A percentile compares a stretch with the other conserved stretches of the same genome.
Evolutionary conservation across 35 echinoderm and acorn worm genomes (phyloP).

Genomic region (Heliocidaris erythrogramma): DNA sequence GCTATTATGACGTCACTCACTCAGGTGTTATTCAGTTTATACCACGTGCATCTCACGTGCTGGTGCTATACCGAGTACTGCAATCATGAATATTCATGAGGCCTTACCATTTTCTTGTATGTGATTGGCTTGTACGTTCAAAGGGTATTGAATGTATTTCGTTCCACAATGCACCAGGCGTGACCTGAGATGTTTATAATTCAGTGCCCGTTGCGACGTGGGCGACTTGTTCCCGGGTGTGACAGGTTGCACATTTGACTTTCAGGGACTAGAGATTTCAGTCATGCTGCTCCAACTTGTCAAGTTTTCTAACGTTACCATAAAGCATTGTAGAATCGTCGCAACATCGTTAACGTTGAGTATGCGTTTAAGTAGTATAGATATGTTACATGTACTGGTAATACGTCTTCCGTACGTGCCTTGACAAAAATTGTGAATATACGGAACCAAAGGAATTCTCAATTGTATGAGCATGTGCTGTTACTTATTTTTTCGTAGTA

Average conservation of each 20-base stretch:
- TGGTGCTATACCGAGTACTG: slow-evolving; percentile 45
- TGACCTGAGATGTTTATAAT: background rate
- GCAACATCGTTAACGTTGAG: background rate
- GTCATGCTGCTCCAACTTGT: background rate
- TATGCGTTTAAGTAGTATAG: background rate
- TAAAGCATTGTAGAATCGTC: background rate
- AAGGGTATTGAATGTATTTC: background rate
- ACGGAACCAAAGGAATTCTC: background rate
- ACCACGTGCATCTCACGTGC: slow-evolving; percentile 17
- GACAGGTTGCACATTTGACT: background rate
- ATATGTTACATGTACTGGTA: background rate
- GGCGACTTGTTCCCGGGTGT: background rate
- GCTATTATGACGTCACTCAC: slow-evolving; percentile 35
- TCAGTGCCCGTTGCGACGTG: background rate
- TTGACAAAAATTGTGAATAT: background rate
- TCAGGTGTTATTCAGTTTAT: slow-evolving; percentile 26
- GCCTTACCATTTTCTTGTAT: background rate
- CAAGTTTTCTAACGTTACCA: background rate
- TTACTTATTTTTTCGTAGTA: background rate
- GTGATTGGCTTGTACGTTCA: background rate
- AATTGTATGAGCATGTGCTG: background rate
- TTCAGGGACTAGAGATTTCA: background rate
- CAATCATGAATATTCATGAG: slow-evolving; percentile 13
- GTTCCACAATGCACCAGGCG: background rate
- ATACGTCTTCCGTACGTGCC: background rate